phyloP scores from a whole-genome alignment of 1,140 invertebrate species.

The Linepithema humile region DNA sequence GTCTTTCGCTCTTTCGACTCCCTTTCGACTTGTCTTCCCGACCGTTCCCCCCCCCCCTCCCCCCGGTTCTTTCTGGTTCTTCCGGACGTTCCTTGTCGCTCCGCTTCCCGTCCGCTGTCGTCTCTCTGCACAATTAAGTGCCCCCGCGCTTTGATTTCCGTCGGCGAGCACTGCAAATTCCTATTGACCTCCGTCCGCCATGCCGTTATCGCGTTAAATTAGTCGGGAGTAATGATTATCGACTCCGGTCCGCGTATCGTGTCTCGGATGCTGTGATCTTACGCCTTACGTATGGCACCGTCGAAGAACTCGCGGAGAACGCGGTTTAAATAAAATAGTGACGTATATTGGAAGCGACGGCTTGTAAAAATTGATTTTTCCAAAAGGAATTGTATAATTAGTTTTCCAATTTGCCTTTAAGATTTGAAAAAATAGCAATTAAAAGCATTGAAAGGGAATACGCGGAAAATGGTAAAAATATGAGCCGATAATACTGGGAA shows the following conservation, averaged over 20 bases:
- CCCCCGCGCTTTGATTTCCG: conserved; percentile 77
- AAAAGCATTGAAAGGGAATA: neutral
- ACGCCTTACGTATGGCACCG: neutral
- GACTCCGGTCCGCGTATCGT: conserved; percentile 37
- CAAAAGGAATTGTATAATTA: neutral
- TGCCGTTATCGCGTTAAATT: conserved; percentile 74
- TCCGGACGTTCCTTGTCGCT: conserved; percentile 21
- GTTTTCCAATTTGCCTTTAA: neutral
- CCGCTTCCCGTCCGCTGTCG: conserved; percentile 59
- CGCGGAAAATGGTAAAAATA: no score
- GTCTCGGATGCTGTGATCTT: conserved; percentile 7
- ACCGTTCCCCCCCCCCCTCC: conserved; percentile 30
- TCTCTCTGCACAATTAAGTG: conserved; percentile 77
- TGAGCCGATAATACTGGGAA: no score
- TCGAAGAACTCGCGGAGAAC: neutral
- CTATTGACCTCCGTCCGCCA: conserved; percentile 74
- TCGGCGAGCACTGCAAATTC: conserved; percentile 75
- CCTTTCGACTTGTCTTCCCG: conserved; percentile 43
- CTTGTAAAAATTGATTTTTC: neutral
- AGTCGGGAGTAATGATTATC: conserved; percentile 71
- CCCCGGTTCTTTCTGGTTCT: conserved; percentile 43
- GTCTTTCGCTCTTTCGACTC: conserved; percentile 40
- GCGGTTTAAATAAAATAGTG: neutral
- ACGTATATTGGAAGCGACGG: neutral
- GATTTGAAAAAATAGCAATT: neutral